Percentiles rank a stretch among this genome's conserved stretches.
Evolutionary conservation across 2,113 vertebrate species (phyloP).

Genomic region (Eira barbara): DNA sequence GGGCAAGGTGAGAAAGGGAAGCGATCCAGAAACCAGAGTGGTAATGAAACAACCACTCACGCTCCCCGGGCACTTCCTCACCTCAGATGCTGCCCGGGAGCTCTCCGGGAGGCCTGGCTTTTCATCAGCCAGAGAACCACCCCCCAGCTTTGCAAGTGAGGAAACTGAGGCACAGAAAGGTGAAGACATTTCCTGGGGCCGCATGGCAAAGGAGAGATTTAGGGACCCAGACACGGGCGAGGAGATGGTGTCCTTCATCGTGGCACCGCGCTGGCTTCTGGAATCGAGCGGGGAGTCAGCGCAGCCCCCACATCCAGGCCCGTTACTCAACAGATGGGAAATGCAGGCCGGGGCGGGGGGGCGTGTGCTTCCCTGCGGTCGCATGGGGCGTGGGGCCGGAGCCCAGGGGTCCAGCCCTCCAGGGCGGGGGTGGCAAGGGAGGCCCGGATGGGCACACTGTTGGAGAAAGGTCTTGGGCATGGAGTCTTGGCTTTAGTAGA

Average conservation of each 20-base stretch:
- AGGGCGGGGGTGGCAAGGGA: neutral
- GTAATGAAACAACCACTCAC: neutral
- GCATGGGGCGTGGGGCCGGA: neutral
- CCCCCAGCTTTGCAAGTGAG: neutral
- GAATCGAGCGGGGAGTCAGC: neutral
- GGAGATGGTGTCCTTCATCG: neutral
- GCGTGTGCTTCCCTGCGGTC: neutral
- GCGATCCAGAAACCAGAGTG: neutral
- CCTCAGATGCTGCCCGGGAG: neutral
- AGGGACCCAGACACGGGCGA: neutral
- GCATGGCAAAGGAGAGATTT: neutral
- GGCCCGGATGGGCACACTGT: neutral
- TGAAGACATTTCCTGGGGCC: neutral
- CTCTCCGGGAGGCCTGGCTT: neutral
- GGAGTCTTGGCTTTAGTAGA: neutral
- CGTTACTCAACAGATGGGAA: neutral
- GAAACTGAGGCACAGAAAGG: neutral
- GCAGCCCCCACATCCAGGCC: neutral
- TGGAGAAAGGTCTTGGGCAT: neutral
- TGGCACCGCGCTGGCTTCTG: rapidly evolving
- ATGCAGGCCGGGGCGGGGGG: neutral
- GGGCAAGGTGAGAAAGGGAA: neutral
- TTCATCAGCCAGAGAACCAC: neutral
- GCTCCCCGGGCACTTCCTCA: neutral
- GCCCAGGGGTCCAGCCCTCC: neutral